These are phyloP conservation scores for Elgaria multicarinata DNA, from an alignment of 2,113 vertebrate genomes.

Conservation along the genomic window DNA sequence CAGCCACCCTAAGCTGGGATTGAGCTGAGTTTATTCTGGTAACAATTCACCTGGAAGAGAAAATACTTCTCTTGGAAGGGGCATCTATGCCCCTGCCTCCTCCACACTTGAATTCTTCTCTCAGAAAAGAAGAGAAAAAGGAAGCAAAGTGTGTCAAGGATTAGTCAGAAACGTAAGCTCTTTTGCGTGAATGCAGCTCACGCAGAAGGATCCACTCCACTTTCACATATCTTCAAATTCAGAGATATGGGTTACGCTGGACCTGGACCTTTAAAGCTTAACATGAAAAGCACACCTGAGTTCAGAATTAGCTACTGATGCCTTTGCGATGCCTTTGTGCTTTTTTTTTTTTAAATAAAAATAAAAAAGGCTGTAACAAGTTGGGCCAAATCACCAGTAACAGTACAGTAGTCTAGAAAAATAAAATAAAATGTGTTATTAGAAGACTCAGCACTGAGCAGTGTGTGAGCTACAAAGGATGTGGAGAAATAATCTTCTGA, in stretches of 20 bases:
- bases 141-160: background rate
- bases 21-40: background rate
- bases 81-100: no score
- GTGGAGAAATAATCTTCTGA: conserved; percentile 50
- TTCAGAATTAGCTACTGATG: background rate
- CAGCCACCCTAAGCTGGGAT: background rate
- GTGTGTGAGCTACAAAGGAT: conserved; percentile 48
- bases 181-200: background rate
- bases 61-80: no score
- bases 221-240: background rate
- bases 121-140: background rate
- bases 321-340: conserved; percentile 42
- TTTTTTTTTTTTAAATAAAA: conserved; percentile 41
- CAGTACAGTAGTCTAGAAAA: conserved; percentile 62
- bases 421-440: conserved; percentile 36
- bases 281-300: background rate
- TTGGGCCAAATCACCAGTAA: conserved; percentile 48
- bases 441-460: conserved; percentile 64
- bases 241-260: background rate
- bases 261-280: background rate
- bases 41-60: background rate
- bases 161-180: background rate
- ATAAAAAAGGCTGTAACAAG: conserved; percentile 34
- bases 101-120: background rate
- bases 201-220: background rate